Evolutionary conservation across 2,888 invertebrate genomes (phyloP), one percentile per base, ranked within the genome.

Genomic region (Isoperla grammatica): DNA sequence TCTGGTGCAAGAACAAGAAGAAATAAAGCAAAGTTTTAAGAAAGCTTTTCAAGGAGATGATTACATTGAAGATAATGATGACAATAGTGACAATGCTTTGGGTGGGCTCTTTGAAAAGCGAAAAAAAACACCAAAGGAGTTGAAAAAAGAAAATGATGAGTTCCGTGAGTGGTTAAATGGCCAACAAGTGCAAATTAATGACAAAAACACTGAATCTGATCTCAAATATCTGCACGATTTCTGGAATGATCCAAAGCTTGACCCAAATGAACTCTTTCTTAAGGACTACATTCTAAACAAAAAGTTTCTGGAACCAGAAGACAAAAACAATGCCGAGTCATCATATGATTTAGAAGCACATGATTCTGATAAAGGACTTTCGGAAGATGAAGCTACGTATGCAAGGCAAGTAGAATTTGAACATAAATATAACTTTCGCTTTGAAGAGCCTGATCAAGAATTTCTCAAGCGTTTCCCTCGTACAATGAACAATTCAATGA

Each of bases 371-470:
- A 78, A 79, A 11, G 78, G 79, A 19, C 77, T 87, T 0, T 86
- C 86, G 0, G 90, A 88, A 58, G 95, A 95, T 71, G 93, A 94
- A 71, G 77, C 81, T 65, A 81, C 82, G 48, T 79, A 94, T 23
- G 87, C 89, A 68, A 83, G 87, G 70, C 92, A 93, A 74, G 91
- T 90, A 64, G 84, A 88, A 73, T 98, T 95, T 76, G 97, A 98
- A 71, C 82, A 90, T 48, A 95, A 96, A 66, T 98, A 88, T 74
- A 97, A 98, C 78, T 96, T 95, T 74, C 82, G 98, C 64, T 98
- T 88, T 74, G 96, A 99, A 74, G 96, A 98, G 74, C 97, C 95
- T 0, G 96, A 97, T 74, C 83, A 87, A 50, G 93, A 95, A 67
- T 95, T 88, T 75, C 80, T 91, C 15, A 94, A 95, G 77, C 82